Evolutionary conservation across 2,113 vertebrate genomes (phyloP), one percentile per base, ranked within the genome.

Genomic region (Lepisosteus oculatus): DNA sequence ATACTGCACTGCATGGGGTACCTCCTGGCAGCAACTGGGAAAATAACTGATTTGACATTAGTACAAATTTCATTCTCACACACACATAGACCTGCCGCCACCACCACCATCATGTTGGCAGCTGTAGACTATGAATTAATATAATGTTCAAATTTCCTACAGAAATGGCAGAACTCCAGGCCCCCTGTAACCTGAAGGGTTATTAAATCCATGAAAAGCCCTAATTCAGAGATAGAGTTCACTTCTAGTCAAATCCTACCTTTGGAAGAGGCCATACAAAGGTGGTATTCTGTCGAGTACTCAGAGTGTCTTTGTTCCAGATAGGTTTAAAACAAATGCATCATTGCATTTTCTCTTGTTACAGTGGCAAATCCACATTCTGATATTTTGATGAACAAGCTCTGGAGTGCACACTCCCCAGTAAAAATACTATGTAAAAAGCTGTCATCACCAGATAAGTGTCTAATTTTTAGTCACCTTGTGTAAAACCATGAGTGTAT

Each of bases 121-220:
- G 70, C 70, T 55, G 51, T 57, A n/a, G 70, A 74, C 29, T 55
- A 56, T 76, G 69, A 66, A 79, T 77, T 73, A 76, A 80, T 80
- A 79, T 79, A 68, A 78, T 84, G 77, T 80, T 77, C 55, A 71
- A 76, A 81, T 81, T 77, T 79, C 71, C 71, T 72, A 76, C 69
- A 72, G 61, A 75, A 64, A 65, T 72, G 71, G 79, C 70, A 69
- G 75, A 43, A 3, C 43, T 78, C 72, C 73, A 71, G 71, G 15
- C 61, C 65, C 74, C 41, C n/a, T 61, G 78, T 72, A 81, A 72
- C 67, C 68, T 43, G 71, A 71, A 41, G 29, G 69, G 79, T 74
- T 81, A 81, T 77, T 71, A 68, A 77, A 80, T 73, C 69, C 76
- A 75, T 78, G 74, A 82, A 79, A 81, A 78, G 76, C 70, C 67